phyloP scores from a whole-genome alignment of 2,888 invertebrate genomes.

The Unio delphinus region DNA sequence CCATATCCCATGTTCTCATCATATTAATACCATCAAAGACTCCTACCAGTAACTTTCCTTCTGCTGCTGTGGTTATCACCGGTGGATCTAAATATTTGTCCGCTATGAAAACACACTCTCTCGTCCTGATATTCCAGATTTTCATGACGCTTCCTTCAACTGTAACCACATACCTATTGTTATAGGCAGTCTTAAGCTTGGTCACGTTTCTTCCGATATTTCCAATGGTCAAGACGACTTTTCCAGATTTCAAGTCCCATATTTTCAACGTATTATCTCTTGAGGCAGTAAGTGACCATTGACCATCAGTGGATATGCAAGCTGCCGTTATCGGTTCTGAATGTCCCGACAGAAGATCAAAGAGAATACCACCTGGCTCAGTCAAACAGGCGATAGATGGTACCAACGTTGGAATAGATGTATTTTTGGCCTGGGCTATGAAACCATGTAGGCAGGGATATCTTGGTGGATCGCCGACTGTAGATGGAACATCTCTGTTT shows the following conservation, averaged over 20 bases:
- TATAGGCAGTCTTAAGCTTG: conserved; percentile 46
- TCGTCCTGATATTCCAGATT: conserved; percentile 57
- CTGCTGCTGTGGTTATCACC: conserved; percentile 54
- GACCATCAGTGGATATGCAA: too few species aligned
- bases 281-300: too few species aligned
- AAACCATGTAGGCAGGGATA: too few species aligned
- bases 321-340: too few species aligned
- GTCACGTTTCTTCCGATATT: conserved; percentile 60
- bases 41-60: conserved; percentile 58
- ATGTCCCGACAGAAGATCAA: too few species aligned
- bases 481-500: too few species aligned
- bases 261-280: too few species aligned
- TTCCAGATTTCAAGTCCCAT: conserved; percentile 65
- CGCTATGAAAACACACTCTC: conserved; percentile 45
- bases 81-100: conserved; percentile 62
- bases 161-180: conserved; percentile 55
- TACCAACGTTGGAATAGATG: too few species aligned
- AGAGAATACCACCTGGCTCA: too few species aligned
- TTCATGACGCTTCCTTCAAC: conserved; percentile 57
- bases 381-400: too few species aligned
- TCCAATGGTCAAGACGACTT: conserved; percentile 57
- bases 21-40: conserved; percentile 63
- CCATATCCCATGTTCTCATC: conserved; percentile 59
- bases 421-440: too few species aligned
- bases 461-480: too few species aligned